Conservation (phyloP, 2,797 vertebrate genomes). For the Emys orbicularis region DNA sequence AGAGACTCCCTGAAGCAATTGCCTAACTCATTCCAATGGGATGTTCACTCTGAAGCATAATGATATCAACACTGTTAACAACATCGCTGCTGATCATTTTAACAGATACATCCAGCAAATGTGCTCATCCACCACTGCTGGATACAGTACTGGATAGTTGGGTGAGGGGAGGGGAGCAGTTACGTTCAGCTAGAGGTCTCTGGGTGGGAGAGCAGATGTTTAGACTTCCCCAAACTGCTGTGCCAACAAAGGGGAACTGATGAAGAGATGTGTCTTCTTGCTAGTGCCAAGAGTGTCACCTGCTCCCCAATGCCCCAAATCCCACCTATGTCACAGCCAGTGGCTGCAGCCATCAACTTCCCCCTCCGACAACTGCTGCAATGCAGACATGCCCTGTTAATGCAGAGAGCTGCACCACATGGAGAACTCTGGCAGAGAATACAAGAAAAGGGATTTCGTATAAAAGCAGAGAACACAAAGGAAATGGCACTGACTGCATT, state of each 20-base stretch:
- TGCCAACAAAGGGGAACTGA: not conserved
- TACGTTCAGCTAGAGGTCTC: too few species aligned
- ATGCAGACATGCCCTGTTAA: not conserved
- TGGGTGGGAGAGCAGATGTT: not conserved
- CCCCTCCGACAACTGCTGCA: not conserved
- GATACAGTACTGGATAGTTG: too few species aligned
- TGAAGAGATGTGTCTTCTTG: not conserved
- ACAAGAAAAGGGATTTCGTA: not conserved
- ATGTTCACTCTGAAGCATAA: too few species aligned
- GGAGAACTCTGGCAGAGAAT: not conserved
- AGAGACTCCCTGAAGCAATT: not conserved
- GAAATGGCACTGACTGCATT: not conserved
- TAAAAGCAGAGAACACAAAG: not conserved
- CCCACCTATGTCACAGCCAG: not conserved
- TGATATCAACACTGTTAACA: too few species aligned
- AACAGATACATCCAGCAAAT: too few species aligned
- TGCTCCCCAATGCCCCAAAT: not conserved
- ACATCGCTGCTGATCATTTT: too few species aligned
- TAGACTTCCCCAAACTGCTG: not conserved
- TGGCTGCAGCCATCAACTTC: not conserved
- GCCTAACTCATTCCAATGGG: not conserved
- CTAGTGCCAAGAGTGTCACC: not conserved
- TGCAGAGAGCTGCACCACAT: not conserved
- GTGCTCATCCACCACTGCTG: too few species aligned
- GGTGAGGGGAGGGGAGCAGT: too few species aligned